A percentile compares a stretch with the other conserved stretches of the same genome.
phyloP scores from a whole-genome alignment of 2,797 vertebrate species.

The Lepidocolaptes lacrymiger region DNA sequence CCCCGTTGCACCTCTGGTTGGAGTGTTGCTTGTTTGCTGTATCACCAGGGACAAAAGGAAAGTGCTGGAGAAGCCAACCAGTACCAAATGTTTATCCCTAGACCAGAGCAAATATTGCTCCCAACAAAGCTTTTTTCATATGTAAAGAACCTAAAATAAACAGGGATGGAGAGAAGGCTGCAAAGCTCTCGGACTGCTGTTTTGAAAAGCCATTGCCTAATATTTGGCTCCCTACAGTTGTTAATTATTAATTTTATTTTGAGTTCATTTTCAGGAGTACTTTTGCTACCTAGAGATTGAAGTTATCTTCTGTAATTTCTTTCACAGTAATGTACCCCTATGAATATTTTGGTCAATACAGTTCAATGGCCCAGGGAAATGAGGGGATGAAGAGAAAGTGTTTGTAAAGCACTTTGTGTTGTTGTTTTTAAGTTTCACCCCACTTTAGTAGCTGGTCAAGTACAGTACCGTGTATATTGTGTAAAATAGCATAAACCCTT shows the following conservation, averaged over 20 bases:
- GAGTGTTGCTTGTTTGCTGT: background rate
- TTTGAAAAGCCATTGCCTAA: background rate
- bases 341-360: background rate
- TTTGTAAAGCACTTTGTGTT: background rate
- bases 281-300: background rate
- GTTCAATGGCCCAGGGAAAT: background rate
- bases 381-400: background rate
- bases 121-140: background rate
- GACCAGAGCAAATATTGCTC: background rate
- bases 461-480: too few relatives aligned
- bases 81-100: background rate
- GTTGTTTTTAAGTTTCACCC: background rate
- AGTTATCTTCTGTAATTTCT: background rate
- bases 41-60: constrained; percentile 13
- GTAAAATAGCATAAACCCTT: background rate
- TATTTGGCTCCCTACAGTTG: background rate
- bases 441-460: background rate
- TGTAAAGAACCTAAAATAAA: background rate
- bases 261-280: background rate
- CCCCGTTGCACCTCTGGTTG: background rate
- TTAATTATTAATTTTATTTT: background rate
- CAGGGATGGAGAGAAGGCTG: background rate
- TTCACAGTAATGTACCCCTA: fast-evolving
- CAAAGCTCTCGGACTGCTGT: background rate
- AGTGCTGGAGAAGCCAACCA: background rate